Evolutionary conservation across 2,888 invertebrate species (phyloP).

Genomic region (Platycheirus albimanus): DNA sequence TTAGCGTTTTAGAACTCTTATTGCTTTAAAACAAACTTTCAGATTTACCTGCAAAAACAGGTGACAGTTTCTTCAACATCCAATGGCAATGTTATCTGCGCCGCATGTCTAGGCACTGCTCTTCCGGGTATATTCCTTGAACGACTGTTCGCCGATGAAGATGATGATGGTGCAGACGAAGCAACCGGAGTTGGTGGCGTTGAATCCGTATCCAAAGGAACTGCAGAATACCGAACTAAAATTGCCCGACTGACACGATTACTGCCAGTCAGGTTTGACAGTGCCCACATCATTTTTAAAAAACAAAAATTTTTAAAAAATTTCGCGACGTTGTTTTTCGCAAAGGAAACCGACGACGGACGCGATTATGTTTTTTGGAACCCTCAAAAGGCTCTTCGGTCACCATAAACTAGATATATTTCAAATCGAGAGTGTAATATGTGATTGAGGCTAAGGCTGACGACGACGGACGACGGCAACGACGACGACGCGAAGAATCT

Average conservation of each 20-base stretch:
- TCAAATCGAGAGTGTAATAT: slow-evolving; percentile 35
- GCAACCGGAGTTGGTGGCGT: slow-evolving; percentile 78
- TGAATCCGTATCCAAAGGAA: slow-evolving; percentile 79
- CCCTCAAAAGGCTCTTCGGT: too few species aligned
- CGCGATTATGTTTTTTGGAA: too few species aligned
- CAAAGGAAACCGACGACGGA: neutral
- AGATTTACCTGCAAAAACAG: slow-evolving; percentile 91
- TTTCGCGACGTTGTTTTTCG: neutral
- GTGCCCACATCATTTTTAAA: slow-evolving; percentile 81
- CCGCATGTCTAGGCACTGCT: slow-evolving; percentile 76
- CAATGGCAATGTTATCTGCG: slow-evolving; percentile 84
- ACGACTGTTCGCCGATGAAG: slow-evolving; percentile 38
- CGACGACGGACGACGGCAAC: too few species aligned
- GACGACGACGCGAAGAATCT: slow-evolving; percentile 56
- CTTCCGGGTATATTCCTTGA: slow-evolving; percentile 78
- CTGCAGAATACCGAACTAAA: slow-evolving; percentile 81
- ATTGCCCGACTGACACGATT: slow-evolving; percentile 82
- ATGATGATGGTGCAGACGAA: slow-evolving; percentile 48
- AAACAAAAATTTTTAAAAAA: neutral
- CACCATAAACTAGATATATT: neutral
- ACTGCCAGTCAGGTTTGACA: slow-evolving; percentile 82
- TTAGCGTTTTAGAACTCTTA: too few species aligned
- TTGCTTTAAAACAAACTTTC: too few species aligned
- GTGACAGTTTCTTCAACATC: slow-evolving; percentile 89
- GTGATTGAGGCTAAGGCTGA: slow-evolving; percentile 57